phyloP scores from a whole-genome alignment of 1,140 invertebrate genomes.

The Drosophila suzukii region DNA sequence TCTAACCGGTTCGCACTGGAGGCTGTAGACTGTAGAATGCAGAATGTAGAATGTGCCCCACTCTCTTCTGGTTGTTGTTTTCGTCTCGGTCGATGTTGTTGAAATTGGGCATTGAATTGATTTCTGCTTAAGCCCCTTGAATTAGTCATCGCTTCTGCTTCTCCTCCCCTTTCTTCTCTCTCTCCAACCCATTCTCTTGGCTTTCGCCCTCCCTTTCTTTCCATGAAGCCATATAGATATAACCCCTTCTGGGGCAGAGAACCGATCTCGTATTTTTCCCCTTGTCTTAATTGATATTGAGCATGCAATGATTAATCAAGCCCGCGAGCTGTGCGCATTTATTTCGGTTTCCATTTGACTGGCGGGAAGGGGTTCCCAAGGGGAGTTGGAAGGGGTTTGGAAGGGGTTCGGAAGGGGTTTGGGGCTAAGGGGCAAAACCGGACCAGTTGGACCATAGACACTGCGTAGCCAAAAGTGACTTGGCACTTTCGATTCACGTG shows the following conservation, averaged over 20 bases:
- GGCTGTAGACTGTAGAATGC: conserved; percentile 13
- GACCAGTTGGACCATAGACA: conserved; percentile 26
- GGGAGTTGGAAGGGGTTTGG: background rate
- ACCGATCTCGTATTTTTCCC: conserved; percentile 30
- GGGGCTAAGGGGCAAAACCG: background rate
- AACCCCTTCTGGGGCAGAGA: background rate
- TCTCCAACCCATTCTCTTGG: background rate
- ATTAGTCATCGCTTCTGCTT: conserved; percentile 53
- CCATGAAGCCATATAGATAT: background rate
- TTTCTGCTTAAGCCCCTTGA: conserved; percentile 57
- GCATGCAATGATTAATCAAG: conserved; percentile 61
- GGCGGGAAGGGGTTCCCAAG: background rate
- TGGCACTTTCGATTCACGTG: conserved; percentile 34
- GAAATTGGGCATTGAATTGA: conserved; percentile 62
- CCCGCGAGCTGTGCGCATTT: conserved; percentile 16
- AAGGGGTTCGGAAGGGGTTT: background rate
- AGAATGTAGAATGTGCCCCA: background rate
- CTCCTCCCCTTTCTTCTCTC: background rate
- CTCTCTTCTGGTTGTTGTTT: background rate
- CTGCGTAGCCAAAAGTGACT: conserved; percentile 37
- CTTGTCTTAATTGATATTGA: conserved; percentile 67
- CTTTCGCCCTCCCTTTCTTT: background rate
- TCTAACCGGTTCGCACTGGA: conserved; percentile 60
- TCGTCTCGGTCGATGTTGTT: background rate
- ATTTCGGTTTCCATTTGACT: conserved; percentile 26